Conservation (phyloP, 1,140 invertebrate species). For the Riptortus pedestris region DNA sequence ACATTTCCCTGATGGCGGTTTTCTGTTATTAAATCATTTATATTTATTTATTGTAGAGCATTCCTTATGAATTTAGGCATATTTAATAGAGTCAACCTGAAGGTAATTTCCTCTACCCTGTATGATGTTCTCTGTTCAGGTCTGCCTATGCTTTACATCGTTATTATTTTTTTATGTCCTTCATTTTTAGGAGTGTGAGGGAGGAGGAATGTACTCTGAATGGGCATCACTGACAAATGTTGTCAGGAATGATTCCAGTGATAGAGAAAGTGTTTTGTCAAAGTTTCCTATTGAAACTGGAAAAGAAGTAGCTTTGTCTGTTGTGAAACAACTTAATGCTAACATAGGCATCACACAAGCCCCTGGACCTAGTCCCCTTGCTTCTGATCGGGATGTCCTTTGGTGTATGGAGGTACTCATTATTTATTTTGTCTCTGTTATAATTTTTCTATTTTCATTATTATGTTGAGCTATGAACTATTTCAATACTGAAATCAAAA, state of each 20-base stretch:
- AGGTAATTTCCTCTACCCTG: slow-evolving; percentile 31
- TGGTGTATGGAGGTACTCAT: slow-evolving; percentile 72
- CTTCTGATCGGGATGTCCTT: slow-evolving; percentile 70
- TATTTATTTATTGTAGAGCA: neutral
- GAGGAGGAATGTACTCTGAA: slow-evolving; percentile 71
- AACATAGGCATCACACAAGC: slow-evolving; percentile 66
- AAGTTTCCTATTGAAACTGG: slow-evolving; percentile 67
- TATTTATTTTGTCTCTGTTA: slow-evolving; percentile 2
- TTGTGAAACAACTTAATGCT: slow-evolving; percentile 67
- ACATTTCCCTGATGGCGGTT: no score
- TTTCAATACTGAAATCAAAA: slow-evolving; percentile 1
- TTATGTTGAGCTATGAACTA: neutral
- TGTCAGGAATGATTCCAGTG: slow-evolving; percentile 50
- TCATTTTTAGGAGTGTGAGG: slow-evolving; percentile 39
- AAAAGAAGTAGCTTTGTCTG: slow-evolving; percentile 68
- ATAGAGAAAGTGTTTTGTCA: slow-evolving; percentile 68
- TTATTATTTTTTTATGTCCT: slow-evolving; percentile 30
- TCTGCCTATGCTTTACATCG: slow-evolving; percentile 33
- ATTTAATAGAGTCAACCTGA: slow-evolving; percentile 38
- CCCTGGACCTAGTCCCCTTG: slow-evolving; percentile 61
- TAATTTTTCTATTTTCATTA: neutral
- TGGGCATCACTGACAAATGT: slow-evolving; percentile 66
- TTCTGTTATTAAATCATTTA: no score
- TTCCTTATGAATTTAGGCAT: slow-evolving; percentile 38
- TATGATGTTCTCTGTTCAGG: slow-evolving; percentile 34